Evolutionary conservation across 2,797 vertebrate genomes (phyloP).

Genomic region (Brachyrhaphis roseni): DNA sequence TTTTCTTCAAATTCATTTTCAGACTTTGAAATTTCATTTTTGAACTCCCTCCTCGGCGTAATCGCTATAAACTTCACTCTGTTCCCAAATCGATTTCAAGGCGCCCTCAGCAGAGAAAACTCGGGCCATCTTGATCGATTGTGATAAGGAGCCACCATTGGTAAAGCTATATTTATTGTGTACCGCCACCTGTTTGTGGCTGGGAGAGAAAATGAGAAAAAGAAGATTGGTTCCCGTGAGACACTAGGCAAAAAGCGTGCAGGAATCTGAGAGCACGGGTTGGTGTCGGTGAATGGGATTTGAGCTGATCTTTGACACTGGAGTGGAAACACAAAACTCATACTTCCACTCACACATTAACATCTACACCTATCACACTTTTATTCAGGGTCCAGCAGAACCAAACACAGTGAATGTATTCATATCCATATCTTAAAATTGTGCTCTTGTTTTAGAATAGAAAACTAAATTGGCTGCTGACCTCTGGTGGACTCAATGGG

Average conservation of each 20-base stretch:
- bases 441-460: background rate
- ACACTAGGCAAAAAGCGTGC: background rate
- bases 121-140: background rate
- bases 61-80: background rate
- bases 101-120: background rate
- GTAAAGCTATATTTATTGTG: background rate
- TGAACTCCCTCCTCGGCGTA: background rate
- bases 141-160: background rate
- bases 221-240: background rate
- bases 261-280: background rate
- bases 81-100: background rate
- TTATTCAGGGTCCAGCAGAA: background rate
- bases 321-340: background rate
- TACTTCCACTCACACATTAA: background rate
- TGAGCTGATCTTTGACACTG: background rate
- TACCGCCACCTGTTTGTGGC: background rate
- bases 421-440: background rate
- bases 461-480: background rate
- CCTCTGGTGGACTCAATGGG: background rate
- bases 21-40: background rate
- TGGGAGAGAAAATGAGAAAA: slow-evolving; percentile 1
- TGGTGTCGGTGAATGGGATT: background rate
- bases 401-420: background rate
- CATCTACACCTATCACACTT: background rate
- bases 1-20: background rate